phyloP scores from a whole-genome alignment of 2,888 invertebrate genomes.

The Caenorhabditis macrosperma region DNA sequence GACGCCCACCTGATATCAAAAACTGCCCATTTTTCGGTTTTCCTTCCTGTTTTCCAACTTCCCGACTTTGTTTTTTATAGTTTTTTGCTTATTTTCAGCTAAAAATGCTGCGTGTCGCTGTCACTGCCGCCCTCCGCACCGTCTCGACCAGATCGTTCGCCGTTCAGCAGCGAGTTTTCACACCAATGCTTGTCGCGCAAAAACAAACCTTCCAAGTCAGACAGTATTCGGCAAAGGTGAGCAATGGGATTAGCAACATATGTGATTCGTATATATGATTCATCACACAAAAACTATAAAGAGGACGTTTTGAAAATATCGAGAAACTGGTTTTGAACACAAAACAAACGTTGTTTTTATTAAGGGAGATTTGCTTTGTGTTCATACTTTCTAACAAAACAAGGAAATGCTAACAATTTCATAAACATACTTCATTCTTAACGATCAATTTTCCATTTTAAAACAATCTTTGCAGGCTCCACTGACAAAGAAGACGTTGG shows the following conservation, averaged over 20 bases:
- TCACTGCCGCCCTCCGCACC: slow-evolving; percentile 38
- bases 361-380: no score
- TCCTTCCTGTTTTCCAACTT: background rate
- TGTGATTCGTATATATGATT: no score
- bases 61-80: background rate
- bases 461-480: slow-evolving; percentile 69
- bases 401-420: no score
- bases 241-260: no score
- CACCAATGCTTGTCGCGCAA: slow-evolving; percentile 19
- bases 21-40: slow-evolving; percentile 12
- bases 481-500: slow-evolving; percentile 87
- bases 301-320: no score
- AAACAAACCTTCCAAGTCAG: slow-evolving; percentile 32
- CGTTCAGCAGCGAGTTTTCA: slow-evolving; percentile 35
- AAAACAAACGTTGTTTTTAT: no score
- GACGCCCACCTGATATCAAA: background rate
- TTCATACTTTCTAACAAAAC: no score
- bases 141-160: slow-evolving; percentile 1
- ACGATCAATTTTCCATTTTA: background rate
- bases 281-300: no score
- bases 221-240: slow-evolving; percentile 56
- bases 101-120: slow-evolving; percentile 47
- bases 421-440: no score
- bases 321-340: no score
- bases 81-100: slow-evolving; percentile 6